A percentile compares a stretch with the other conserved stretches of the same genome.
These are phyloP conservation scores for Pocillopora grandis DNA, from an alignment of 92 coral and sea anemone species.

Conservation along the genomic window DNA sequence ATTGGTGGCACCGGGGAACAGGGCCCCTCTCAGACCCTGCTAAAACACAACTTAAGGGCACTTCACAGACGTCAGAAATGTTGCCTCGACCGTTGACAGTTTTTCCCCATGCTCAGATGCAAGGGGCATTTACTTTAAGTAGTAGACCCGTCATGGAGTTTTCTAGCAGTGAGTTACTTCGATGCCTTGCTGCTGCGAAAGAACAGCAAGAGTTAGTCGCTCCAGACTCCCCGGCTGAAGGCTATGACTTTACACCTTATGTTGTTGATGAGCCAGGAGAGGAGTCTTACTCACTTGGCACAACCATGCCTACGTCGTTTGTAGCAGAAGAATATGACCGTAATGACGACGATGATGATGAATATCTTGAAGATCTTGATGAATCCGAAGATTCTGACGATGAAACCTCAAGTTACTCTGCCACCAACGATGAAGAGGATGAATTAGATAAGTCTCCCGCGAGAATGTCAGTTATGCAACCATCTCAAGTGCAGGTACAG, in stretches of 20 bases:
- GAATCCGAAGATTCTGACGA: slow-evolving; percentile 13
- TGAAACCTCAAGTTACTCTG: slow-evolving; percentile 30
- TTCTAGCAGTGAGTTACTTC: slow-evolving; percentile 27
- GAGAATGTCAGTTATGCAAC: not conserved
- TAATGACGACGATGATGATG: slow-evolving; percentile 2
- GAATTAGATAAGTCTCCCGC: slow-evolving; percentile 1
- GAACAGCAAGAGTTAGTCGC: slow-evolving; percentile 14
- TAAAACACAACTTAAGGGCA: not conserved
- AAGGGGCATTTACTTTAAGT: slow-evolving; percentile 1
- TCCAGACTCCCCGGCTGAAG: slow-evolving; percentile 22
- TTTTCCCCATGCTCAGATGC: not conserved
- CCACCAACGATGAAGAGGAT: slow-evolving; percentile 44
- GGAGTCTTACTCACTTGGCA: not conserved
- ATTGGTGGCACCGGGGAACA: slow-evolving; percentile 60
- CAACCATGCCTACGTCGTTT: slow-evolving; percentile 14
- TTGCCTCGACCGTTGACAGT: not conserved
- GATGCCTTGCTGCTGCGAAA: slow-evolving; percentile 20
- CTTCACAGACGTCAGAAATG: not conserved
- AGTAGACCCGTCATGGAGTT: not conserved
- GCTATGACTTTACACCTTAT: slow-evolving; percentile 57
- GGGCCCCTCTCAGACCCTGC: slow-evolving; percentile 28
- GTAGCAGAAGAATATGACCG: slow-evolving; percentile 30
- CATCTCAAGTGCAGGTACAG: not conserved
- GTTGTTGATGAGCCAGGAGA: slow-evolving; percentile 41
- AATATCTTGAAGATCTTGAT: not conserved